Conservation (phyloP, 37 sponge, comb jelly and placozoan genomes). For the Mnemiopsis leidyi region DNA sequence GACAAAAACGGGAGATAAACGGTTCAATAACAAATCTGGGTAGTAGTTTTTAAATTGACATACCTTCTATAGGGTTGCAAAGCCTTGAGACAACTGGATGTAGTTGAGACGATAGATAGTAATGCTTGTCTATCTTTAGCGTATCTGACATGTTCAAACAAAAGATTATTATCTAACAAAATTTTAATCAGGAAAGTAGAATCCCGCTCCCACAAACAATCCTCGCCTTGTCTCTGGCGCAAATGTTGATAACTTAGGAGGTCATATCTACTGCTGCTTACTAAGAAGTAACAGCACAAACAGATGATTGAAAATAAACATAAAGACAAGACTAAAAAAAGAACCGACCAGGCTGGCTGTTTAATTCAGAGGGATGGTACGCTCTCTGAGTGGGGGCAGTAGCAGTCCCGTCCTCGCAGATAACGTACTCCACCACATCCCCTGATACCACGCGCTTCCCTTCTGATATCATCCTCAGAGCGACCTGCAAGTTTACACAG, state of each 20-base stretch:
- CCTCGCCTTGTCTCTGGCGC: too few species aligned
- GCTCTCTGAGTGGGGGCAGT: slow-evolving; percentile 75
- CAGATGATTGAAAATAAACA: too few species aligned
- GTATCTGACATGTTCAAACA: not conserved
- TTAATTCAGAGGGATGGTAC: slow-evolving; percentile 85
- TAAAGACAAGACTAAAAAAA: not conserved
- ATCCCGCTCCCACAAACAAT: too few species aligned
- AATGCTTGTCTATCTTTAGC: slow-evolving; percentile 69
- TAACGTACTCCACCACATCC: slow-evolving; percentile 91
- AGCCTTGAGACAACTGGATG: slow-evolving; percentile 91
- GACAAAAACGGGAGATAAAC: too few species aligned
- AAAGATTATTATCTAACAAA: too few species aligned
- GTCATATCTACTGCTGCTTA: too few species aligned
- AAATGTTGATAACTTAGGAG: too few species aligned
- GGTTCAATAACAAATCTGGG: too few species aligned
- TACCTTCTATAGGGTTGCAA: slow-evolving; percentile 83
- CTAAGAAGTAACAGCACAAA: too few species aligned
- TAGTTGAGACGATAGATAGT: slow-evolving; percentile 79
- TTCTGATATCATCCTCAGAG: slow-evolving; percentile 77
- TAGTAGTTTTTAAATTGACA: too few species aligned
- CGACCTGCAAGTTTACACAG: slow-evolving; percentile 77
- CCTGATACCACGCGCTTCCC: slow-evolving; percentile 78
- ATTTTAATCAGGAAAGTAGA: too few species aligned
- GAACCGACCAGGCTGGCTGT: slow-evolving; percentile 18
- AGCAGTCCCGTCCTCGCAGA: slow-evolving; percentile 74